Percentiles rank a stretch among this genome's conserved stretches.
These are phyloP conservation scores for Agrochola circellaris DNA, from an alignment of 2,888 invertebrate genomes.

Conservation along the genomic window DNA sequence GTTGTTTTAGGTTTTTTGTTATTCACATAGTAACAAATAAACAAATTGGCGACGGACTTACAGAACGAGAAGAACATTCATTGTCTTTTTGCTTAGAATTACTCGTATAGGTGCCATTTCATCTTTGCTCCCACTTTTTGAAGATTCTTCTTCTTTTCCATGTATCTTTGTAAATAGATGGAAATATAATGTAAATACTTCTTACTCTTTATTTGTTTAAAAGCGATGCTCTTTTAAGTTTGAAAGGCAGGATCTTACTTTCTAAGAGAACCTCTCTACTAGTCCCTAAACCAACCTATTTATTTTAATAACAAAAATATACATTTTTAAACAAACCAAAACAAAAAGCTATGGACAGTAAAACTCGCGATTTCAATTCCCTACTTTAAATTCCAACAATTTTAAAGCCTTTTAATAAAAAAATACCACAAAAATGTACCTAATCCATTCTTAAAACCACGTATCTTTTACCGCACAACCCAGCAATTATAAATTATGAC, in stretches of 20 bases:
- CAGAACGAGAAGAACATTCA: background rate
- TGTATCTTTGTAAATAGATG: background rate
- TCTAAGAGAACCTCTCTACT: background rate
- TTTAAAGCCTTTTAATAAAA: too few species aligned
- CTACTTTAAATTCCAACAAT: background rate
- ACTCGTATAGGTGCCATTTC: background rate
- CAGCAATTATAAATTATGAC: slow-evolving; percentile 32
- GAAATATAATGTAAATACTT: background rate
- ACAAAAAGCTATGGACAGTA: background rate
- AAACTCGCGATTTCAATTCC: too few species aligned
- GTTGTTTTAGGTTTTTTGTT: background rate
- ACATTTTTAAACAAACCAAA: background rate
- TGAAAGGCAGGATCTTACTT: background rate
- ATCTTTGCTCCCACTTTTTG: too few species aligned
- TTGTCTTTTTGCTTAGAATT: background rate
- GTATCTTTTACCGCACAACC: background rate
- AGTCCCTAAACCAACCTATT: background rate
- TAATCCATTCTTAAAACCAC: background rate
- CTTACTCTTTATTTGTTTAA: background rate
- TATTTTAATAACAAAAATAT: too few species aligned
- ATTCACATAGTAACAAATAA: background rate
- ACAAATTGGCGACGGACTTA: background rate
- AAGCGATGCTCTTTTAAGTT: background rate
- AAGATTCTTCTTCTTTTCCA: background rate
- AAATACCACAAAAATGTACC: background rate